phyloP scores from a whole-genome alignment of 2,113 vertebrate genomes.

The Chlorodrepanis virens region DNA sequence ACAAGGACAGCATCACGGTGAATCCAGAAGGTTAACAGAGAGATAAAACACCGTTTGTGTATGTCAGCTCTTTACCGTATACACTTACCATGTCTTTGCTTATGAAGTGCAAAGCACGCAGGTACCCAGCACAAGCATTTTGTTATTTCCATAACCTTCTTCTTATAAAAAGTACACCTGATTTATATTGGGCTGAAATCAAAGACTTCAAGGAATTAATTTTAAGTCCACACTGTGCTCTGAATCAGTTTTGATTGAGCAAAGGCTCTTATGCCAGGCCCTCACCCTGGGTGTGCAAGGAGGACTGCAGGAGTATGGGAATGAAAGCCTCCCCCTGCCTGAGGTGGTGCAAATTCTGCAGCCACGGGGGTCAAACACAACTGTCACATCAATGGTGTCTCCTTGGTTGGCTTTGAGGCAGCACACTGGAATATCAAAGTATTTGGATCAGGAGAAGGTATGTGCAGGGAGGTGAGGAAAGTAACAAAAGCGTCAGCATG shows the following conservation, averaged over 20 bases:
- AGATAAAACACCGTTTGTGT: not conserved
- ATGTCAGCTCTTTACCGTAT: not conserved
- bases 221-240: not conserved
- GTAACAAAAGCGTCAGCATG: not conserved
- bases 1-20: not conserved
- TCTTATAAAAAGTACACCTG: not conserved
- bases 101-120: not conserved
- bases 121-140: not conserved
- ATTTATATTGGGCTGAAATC: not conserved
- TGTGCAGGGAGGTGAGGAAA: not conserved
- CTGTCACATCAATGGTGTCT: not conserved
- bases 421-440: not conserved
- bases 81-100: not conserved
- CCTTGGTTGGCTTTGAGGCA: not conserved
- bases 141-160: not conserved
- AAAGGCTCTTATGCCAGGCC: not conserved
- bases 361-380: not conserved
- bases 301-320: not conserved
- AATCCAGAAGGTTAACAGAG: not conserved
- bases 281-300: not conserved
- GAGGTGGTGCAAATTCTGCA: not conserved
- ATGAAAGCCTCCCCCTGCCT: not conserved
- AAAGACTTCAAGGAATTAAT: not conserved
- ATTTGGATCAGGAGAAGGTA: not conserved
- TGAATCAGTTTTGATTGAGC: not conserved